A percentile compares a stretch with the other conserved stretches of the same genome.
Evolutionary conservation across 2,797 vertebrate genomes (phyloP).

Genomic region (Nyctibius grandis): DNA sequence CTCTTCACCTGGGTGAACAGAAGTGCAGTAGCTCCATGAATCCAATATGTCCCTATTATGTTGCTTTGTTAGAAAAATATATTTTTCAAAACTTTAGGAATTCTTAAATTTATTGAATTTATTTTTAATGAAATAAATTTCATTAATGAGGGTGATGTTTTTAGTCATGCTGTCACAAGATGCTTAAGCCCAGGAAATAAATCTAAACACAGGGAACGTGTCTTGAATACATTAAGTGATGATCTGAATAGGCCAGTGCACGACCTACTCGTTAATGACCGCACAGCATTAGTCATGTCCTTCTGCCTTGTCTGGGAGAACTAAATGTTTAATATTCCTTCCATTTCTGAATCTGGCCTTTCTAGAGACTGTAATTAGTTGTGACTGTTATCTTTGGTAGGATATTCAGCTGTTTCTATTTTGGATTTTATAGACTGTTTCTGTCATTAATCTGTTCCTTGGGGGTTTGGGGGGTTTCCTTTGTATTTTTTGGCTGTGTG

Average conservation of each 20-base stretch:
- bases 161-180: background rate
- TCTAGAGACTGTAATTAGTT: background rate
- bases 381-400: background rate
- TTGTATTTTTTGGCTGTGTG: background rate
- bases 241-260: background rate
- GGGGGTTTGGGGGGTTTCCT: background rate
- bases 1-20: background rate
- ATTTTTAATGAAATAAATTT: background rate
- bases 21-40: background rate
- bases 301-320: background rate
- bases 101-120: background rate
- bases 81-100: background rate
- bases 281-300: background rate
- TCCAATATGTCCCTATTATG: background rate
- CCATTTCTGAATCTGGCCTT: background rate
- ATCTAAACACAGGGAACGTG: background rate
- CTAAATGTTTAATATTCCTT: background rate
- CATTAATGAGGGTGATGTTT: background rate
- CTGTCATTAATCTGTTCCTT: background rate
- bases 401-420: background rate
- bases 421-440: background rate
- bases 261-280: background rate
- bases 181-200: background rate
- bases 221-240: background rate
- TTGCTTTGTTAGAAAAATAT: background rate